Evolutionary conservation across 2,113 vertebrate genomes (phyloP).

Genomic region (Aramus guarauna): DNA sequence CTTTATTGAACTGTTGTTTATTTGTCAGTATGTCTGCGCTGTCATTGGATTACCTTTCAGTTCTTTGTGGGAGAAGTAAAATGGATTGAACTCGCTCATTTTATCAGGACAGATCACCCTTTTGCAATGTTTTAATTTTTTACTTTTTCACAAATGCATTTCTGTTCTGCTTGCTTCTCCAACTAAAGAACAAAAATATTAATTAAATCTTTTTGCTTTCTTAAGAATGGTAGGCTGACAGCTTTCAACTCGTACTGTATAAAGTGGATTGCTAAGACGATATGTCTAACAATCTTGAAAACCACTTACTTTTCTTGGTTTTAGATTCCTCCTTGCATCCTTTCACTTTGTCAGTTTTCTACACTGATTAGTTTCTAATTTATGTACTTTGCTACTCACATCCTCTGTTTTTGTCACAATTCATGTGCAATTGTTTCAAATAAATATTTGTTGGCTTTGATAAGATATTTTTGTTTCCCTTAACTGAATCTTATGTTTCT

Average conservation of each 20-base stretch:
- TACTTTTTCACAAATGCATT: neutral
- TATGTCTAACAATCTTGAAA: neutral
- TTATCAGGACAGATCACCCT: neutral
- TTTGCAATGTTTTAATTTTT: neutral
- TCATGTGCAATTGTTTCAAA: neutral
- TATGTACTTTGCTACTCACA: neutral
- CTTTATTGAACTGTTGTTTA: neutral
- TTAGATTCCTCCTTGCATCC: neutral
- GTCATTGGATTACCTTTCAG: neutral
- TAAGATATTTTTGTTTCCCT: neutral
- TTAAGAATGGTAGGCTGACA: neutral
- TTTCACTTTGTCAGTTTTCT: neutral
- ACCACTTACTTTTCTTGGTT: neutral
- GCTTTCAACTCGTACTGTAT: neutral
- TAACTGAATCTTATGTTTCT: neutral
- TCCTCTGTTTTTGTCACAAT: neutral
- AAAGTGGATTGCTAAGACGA: neutral
- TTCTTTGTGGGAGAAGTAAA: neutral
- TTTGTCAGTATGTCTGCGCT: neutral
- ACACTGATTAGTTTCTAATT: neutral
- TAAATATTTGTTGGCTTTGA: neutral
- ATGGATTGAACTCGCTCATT: neutral
- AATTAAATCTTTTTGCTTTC: neutral
- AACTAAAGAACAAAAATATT: neutral
- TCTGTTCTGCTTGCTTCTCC: neutral